phyloP scores from a whole-genome alignment of 2,113 vertebrate genomes.

The Heterochromis multidens region DNA sequence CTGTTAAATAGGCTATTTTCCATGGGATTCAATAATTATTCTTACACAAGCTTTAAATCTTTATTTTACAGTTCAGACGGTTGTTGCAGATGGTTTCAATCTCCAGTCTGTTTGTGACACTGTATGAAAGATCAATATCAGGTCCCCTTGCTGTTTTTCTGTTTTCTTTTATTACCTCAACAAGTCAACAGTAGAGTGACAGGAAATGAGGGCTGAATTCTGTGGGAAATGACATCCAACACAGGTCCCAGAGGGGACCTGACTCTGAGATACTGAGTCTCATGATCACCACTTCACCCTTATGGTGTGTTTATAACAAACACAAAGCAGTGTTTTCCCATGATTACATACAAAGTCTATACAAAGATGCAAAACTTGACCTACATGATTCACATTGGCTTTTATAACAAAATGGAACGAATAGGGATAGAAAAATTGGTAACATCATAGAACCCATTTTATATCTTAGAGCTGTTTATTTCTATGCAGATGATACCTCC shows the following conservation, averaged over 20 bases:
- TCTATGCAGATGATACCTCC: background rate
- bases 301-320: background rate
- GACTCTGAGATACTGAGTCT: background rate
- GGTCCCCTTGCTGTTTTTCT: background rate
- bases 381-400: no score
- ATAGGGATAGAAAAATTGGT: background rate
- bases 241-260: background rate
- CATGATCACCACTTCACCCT: background rate
- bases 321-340: background rate
- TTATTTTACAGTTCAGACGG: background rate
- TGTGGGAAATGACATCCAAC: background rate
- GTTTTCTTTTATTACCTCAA: background rate
- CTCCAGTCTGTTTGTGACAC: background rate
- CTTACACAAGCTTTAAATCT: background rate
- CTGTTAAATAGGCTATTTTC: background rate
- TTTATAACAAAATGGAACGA: no score
- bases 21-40: background rate
- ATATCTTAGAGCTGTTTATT: background rate
- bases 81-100: background rate
- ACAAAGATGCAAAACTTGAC: no score
- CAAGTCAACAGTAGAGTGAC: background rate
- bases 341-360: background rate
- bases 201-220: background rate
- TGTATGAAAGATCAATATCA: background rate
- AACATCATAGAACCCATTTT: background rate